Conservation (phyloP, 1,140 invertebrate species). For the Atta texana region DNA sequence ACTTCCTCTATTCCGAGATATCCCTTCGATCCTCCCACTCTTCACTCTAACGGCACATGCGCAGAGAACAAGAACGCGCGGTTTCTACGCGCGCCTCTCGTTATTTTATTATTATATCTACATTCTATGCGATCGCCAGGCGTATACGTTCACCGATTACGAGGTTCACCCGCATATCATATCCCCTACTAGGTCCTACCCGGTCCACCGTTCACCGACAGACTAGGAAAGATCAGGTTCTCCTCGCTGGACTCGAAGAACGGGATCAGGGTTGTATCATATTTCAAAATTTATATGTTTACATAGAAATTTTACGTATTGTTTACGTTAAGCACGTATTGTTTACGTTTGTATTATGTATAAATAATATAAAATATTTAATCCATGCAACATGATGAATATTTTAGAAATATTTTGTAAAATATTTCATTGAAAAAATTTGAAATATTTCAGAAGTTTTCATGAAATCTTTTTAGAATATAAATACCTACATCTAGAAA, state of each 20-base stretch:
- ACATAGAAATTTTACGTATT: too few species aligned
- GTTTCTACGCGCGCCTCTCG: not conserved
- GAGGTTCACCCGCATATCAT: not conserved
- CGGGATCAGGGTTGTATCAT: not conserved
- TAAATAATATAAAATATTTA: too few species aligned
- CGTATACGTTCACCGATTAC: not conserved
- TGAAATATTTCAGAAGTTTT: too few species aligned
- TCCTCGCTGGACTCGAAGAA: not conserved
- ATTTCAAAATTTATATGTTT: too few species aligned
- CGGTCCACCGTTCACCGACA: not conserved
- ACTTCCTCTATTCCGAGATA: slow-evolving; percentile 14
- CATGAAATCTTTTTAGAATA: too few species aligned
- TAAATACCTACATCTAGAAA: too few species aligned
- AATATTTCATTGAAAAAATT: too few species aligned
- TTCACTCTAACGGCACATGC: not conserved
- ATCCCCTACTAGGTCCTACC: not conserved
- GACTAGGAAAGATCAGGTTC: not conserved
- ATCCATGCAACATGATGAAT: too few species aligned
- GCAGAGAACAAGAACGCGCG: not conserved
- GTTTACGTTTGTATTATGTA: too few species aligned
- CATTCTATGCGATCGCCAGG: not conserved
- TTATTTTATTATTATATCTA: not conserved
- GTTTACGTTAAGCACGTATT: too few species aligned
- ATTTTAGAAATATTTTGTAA: too few species aligned
- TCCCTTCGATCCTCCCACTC: slow-evolving; percentile 47